A percentile compares a stretch with the other conserved stretches of the same genome.
These are phyloP conservation scores for Lycaon pictus DNA, from an alignment of 2,113 vertebrate species.

Conservation along the genomic window DNA sequence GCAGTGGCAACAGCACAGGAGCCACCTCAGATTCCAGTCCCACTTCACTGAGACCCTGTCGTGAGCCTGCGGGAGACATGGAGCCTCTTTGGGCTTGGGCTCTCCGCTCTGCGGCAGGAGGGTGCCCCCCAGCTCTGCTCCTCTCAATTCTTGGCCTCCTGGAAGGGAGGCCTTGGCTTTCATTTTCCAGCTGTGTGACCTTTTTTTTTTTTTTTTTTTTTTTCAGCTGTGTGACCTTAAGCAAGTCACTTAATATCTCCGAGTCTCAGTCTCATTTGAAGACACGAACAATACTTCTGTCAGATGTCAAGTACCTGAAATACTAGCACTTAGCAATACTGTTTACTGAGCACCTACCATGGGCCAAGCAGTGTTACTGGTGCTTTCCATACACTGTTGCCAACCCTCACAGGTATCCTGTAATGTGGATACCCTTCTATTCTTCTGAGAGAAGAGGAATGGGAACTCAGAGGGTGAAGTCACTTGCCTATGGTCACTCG, in stretches of 20 bases:
- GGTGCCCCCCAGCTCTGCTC: background rate
- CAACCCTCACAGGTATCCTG: background rate
- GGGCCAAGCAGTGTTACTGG: background rate
- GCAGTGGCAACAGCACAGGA: background rate
- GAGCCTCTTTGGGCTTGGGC: background rate
- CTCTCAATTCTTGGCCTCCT: background rate
- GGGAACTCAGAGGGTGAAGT: background rate
- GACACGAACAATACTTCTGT: background rate
- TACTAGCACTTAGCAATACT: background rate
- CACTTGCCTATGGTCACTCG: background rate
- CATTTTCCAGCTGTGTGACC: background rate
- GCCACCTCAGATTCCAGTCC: background rate
- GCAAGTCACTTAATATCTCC: background rate
- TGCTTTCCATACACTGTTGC: rapidly evolving
- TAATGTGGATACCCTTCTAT: background rate
- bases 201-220: background rate
- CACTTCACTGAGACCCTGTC: background rate
- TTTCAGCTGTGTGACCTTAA: background rate
- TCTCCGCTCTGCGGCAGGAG: background rate
- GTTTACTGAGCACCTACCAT: background rate
- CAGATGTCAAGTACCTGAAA: background rate
- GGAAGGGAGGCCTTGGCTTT: background rate
- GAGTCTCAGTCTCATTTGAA: slow-evolving; percentile 14
- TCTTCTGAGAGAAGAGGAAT: background rate
- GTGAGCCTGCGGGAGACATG: background rate